A percentile compares a stretch with the other conserved stretches of the same genome.
Evolutionary conservation across 37 sponge, comb jelly and placozoan species (phyloP).

Genomic region (Beroe ovata): DNA sequence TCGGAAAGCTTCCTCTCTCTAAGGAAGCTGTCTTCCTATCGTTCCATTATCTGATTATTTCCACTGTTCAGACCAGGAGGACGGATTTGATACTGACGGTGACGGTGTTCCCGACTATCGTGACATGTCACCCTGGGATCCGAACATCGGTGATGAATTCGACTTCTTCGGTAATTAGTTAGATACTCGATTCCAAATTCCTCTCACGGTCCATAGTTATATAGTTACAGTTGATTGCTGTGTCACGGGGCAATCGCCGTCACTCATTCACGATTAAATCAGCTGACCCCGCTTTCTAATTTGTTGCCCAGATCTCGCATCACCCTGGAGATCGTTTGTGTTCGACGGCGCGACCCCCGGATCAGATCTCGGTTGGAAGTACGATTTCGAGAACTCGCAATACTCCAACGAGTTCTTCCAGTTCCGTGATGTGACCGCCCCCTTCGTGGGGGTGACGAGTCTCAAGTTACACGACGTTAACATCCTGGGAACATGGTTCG

Average conservation of each 20-base stretch:
- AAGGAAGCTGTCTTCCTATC: too few species aligned
- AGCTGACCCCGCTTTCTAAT: too few species aligned
- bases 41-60: too few species aligned
- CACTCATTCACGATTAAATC: too few species aligned
- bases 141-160: neutral
- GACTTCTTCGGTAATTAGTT: conserved; percentile 58
- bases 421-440: neutral
- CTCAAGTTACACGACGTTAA: neutral
- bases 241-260: too few species aligned
- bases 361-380: conserved; percentile 14
- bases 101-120: conserved; percentile 34
- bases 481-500: conserved; percentile 44
- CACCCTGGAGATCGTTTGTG: conserved; percentile 17
- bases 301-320: neutral
- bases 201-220: too few species aligned
- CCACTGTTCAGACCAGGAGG: neutral
- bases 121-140: conserved; percentile 8
- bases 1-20: too few species aligned
- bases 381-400: neutral
- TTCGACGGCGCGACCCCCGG: neutral
- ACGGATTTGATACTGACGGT: conserved; percentile 33
- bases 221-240: too few species aligned
- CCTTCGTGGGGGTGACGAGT: conserved; percentile 12
- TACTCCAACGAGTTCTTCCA: conserved; percentile 55
- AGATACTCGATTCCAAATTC: too few species aligned